These are phyloP conservation scores for Propithecus perrieri DNA, from an alignment of 2,797 vertebrate genomes.

Conservation along the genomic window DNA sequence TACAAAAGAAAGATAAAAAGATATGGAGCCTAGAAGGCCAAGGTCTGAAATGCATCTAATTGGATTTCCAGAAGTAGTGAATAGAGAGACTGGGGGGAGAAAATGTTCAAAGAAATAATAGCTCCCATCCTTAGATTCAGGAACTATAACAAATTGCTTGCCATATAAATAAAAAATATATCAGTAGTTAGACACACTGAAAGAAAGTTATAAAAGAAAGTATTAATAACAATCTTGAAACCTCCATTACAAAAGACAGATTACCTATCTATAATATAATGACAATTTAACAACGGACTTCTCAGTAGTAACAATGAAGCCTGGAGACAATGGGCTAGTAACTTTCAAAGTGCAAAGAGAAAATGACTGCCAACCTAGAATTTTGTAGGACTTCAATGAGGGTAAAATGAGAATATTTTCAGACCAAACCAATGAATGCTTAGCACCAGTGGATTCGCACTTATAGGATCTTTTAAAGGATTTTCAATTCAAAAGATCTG, in stretches of 20 bases:
- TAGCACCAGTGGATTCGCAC: neutral
- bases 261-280: neutral
- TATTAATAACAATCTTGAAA: conserved; percentile 29
- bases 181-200: neutral
- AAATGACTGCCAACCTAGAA: neutral
- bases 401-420: neutral
- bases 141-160: neutral
- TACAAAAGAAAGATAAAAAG: neutral
- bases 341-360: conserved; percentile 4
- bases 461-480: neutral
- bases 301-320: neutral
- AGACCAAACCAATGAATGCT: neutral
- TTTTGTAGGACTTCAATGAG: neutral
- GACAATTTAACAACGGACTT: neutral
- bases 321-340: neutral
- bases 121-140: neutral
- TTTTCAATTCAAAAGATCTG: neutral
- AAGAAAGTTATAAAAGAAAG: neutral
- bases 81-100: neutral
- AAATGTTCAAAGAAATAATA: neutral
- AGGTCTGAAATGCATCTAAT: neutral
- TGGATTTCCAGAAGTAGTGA: neutral
- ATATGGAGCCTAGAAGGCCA: neutral
- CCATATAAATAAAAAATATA: neutral
- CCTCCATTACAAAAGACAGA: neutral